Evolutionary conservation across 2,888 invertebrate genomes (phyloP).

Genomic region (Tenthredo amoena): DNA sequence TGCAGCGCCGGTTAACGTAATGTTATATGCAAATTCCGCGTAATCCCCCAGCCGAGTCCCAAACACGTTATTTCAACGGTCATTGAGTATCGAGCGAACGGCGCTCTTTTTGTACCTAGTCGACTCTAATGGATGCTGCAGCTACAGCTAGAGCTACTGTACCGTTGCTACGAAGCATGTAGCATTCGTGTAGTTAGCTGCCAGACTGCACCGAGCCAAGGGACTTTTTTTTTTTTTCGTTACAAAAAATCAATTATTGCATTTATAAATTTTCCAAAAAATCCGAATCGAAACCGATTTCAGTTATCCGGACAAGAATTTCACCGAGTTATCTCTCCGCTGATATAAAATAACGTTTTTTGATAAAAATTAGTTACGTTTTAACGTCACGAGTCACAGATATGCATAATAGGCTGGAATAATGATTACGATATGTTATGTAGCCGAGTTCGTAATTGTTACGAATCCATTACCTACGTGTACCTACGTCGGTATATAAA

Average conservation of each 20-base stretch:
- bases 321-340: too few relatives aligned
- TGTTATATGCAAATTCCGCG: constrained; percentile 53
- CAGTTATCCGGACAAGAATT: too few relatives aligned
- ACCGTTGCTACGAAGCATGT: neutral
- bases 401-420: neutral
- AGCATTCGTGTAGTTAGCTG: neutral
- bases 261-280: too few relatives aligned
- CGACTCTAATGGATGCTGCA: constrained; percentile 49
- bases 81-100: constrained; percentile 52
- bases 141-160: neutral
- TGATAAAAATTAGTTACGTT: too few relatives aligned
- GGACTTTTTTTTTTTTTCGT: neutral
- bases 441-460: constrained; percentile 33
- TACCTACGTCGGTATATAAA: neutral
- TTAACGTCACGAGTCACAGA: neutral
- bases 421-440: neutral
- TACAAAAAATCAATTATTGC: neutral
- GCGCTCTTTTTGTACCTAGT: constrained; percentile 47
- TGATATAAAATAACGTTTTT: too few relatives aligned
- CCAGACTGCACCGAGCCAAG: neutral
- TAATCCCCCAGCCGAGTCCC: constrained; percentile 49
- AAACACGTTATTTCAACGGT: constrained; percentile 54
- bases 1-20: constrained; percentile 42
- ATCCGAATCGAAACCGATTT: too few relatives aligned
- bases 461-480: constrained; percentile 34